A percentile compares a stretch with the other conserved stretches of the same genome.
Conservation (phyloP, 2,888 invertebrate genomes). For the Dendrolimus pini region DNA sequence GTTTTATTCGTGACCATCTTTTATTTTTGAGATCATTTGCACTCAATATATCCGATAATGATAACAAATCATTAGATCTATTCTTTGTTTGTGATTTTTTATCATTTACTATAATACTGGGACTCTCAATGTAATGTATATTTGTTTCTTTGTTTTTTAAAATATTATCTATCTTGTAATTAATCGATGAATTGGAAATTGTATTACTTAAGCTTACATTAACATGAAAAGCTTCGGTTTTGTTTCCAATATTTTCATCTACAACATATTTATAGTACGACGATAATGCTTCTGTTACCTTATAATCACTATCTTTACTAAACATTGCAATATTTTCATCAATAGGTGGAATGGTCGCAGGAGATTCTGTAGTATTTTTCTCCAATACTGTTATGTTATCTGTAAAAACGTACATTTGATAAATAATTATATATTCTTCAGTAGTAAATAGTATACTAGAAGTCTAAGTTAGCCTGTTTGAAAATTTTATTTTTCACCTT, state of each 20-base stretch:
- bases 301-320: background rate
- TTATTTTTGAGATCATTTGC: slow-evolving; percentile 21
- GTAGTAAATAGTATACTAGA: too few relatives aligned
- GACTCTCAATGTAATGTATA: slow-evolving; percentile 4
- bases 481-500: too few relatives aligned
- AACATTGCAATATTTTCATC: background rate
- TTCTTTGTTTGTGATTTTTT: background rate
- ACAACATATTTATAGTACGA: background rate
- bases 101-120: slow-evolving; percentile 5
- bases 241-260: background rate
- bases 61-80: slow-evolving; percentile 2
- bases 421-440: too few relatives aligned
- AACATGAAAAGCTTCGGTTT: background rate
- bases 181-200: background rate
- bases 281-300: background rate
- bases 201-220: background rate
- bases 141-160: slow-evolving; percentile 1
- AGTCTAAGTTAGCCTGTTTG: too few relatives aligned
- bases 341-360: background rate
- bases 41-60: slow-evolving; percentile 3
- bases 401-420: too few relatives aligned
- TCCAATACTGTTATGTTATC: too few relatives aligned
- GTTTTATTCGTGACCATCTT: slow-evolving; percentile 20
- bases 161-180: background rate
- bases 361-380: too few relatives aligned